Evolutionary conservation across 2,888 invertebrate genomes (phyloP).

Genomic region (Lumbricus terrestris): DNA sequence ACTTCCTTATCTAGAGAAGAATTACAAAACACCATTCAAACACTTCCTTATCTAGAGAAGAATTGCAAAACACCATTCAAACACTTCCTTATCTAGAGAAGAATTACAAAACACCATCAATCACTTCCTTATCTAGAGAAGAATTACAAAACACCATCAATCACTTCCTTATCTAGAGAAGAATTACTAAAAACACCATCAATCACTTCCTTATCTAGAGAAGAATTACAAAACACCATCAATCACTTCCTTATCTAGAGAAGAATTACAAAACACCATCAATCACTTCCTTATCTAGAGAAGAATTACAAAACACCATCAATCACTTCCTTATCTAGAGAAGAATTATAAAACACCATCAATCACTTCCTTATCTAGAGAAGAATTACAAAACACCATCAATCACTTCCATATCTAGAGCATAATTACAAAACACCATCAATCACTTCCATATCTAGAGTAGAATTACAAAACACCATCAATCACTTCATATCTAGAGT

Average conservation of each 20-base stretch:
- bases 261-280: neutral
- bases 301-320: too few species aligned
- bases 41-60: too few species aligned
- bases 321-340: neutral
- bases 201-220: too few species aligned
- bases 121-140: too few species aligned
- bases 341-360: neutral
- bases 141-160: too few species aligned
- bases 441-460: too few species aligned
- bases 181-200: neutral
- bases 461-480: too few species aligned
- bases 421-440: neutral
- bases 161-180: neutral
- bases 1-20: neutral
- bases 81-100: neutral
- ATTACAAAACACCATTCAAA: neutral
- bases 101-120: neutral
- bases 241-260: neutral
- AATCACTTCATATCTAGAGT: neutral
- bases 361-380: too few species aligned
- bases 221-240: too few species aligned
- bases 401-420: neutral
- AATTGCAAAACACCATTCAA: too few species aligned
- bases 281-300: too few species aligned
- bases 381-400: too few species aligned